Evolutionary conservation across 1,140 invertebrate species (phyloP).

Genomic region (Bombus fervidus): DNA sequence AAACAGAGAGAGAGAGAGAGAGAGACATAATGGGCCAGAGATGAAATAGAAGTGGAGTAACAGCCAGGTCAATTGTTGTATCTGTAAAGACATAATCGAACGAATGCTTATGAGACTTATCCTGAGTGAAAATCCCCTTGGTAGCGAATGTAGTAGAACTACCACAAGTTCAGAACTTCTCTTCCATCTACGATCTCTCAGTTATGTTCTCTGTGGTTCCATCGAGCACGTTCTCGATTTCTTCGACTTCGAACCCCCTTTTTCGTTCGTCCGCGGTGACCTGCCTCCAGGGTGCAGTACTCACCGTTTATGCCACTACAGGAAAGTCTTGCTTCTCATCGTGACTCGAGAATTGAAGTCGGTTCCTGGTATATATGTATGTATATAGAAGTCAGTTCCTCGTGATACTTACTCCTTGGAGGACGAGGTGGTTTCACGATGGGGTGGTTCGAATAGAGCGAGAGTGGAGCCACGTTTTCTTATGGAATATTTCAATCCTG

Average conservation of each 20-base stretch:
- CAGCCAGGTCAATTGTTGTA: too few species aligned
- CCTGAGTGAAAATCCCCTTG: not conserved
- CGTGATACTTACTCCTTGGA: not conserved
- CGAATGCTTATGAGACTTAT: not conserved
- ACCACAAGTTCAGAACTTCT: conserved; percentile 31
- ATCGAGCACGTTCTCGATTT: not conserved
- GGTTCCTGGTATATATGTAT: not conserved
- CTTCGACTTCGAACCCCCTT: not conserved
- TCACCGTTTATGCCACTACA: not conserved
- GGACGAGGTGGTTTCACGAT: not conserved
- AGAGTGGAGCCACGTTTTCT: not conserved
- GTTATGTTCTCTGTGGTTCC: not conserved
- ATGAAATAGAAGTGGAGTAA: too few species aligned
- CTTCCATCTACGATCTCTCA: not conserved
- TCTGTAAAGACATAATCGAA: too few species aligned
- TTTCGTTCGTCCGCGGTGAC: conserved; percentile 7
- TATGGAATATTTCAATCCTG: conserved; percentile 13
- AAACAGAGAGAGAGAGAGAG: too few species aligned
- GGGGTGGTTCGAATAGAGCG: not conserved
- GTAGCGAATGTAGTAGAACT: not conserved
- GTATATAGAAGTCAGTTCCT: not conserved
- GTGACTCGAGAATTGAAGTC: conserved; percentile 17
- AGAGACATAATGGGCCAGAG: too few species aligned
- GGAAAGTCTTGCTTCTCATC: not conserved
- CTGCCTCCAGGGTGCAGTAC: conserved; percentile 14